Evolutionary conservation across 1,140 invertebrate genomes (phyloP).

Genomic region (Euglossa dilemma): DNA sequence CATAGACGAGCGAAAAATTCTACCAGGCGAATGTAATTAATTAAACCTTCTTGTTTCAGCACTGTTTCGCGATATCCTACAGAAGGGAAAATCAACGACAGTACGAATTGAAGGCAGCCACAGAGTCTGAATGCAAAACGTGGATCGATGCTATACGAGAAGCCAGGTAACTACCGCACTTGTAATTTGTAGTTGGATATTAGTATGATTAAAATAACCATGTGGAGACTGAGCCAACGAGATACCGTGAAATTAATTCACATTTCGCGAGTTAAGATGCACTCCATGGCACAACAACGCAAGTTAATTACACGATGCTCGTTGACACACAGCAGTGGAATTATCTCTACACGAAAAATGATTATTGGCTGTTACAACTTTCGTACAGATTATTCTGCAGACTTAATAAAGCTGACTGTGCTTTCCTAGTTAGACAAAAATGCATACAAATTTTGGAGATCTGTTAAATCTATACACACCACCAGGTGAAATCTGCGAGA

Average conservation of each 20-base stretch:
- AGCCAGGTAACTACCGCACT: conserved; percentile 87
- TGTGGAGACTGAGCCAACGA: neutral
- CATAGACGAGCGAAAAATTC: too few relatives aligned
- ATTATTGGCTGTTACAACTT: neutral
- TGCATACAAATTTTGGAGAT: neutral
- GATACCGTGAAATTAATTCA: neutral
- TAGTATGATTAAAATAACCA: conserved; percentile 39
- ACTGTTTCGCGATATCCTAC: conserved; percentile 95
- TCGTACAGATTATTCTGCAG: neutral
- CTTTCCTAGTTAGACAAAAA: neutral
- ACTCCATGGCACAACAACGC: too few relatives aligned
- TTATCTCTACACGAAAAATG: neutral
- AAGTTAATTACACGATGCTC: neutral
- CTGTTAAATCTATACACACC: neutral
- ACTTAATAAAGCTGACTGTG: neutral
- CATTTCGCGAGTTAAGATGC: too few relatives aligned
- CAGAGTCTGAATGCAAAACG: conserved; percentile 92
- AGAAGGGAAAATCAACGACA: conserved; percentile 92
- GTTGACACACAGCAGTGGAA: neutral
- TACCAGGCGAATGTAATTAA: neutral
- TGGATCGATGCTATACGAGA: conserved; percentile 95
- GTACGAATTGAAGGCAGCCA: conserved; percentile 92
- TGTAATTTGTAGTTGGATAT: conserved; percentile 19
- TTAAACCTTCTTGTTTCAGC: conserved; percentile 84
- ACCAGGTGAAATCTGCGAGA: neutral